Percentiles rank a stretch among this genome's conserved stretches.
These are phyloP conservation scores for Dicranocentrus wangi DNA, from an alignment of 2,888 invertebrate genomes.

Conservation along the genomic window DNA sequence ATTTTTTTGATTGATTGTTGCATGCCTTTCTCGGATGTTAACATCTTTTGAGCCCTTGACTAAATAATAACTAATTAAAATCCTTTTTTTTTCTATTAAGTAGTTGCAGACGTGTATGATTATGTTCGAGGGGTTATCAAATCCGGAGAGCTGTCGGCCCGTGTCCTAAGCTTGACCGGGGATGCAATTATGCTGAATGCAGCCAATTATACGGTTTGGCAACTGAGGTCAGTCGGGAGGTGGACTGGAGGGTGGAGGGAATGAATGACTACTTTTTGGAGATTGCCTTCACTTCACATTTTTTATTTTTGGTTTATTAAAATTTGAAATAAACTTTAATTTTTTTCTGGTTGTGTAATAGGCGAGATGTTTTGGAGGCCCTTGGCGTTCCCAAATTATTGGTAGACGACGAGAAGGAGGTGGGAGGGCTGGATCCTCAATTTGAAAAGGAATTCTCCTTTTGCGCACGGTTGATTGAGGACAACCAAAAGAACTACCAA, in stretches of 20 bases:
- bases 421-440: constrained; percentile 81
- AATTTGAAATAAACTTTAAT: too few relatives aligned
- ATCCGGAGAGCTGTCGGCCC: constrained; percentile 88
- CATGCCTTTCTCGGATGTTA: too few relatives aligned
- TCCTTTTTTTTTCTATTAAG: too few relatives aligned
- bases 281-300: too few relatives aligned
- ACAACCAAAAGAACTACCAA: constrained; percentile 98
- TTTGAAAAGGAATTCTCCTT: constrained; percentile 88
- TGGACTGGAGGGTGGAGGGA: too few relatives aligned
- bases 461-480: constrained; percentile 86
- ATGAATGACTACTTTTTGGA: too few relatives aligned
- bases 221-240: constrained; percentile 87
- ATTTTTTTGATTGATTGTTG: too few relatives aligned
- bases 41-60: too few relatives aligned
- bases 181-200: constrained; percentile 95
- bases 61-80: too few relatives aligned
- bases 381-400: constrained; percentile 66
- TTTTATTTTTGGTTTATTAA: too few relatives aligned
- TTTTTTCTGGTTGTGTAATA: too few relatives aligned
- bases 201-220: constrained; percentile 99
- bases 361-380: constrained; percentile 86
- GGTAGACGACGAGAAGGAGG: too few relatives aligned
- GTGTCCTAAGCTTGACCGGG: constrained; percentile 89
- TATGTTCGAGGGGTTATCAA: constrained; percentile 94
- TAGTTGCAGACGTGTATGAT: constrained; percentile 95